Percentiles rank a stretch among this genome's conserved stretches.
phyloP scores from a whole-genome alignment of 1,140 invertebrate species.

The Gryllus bimaculatus region DNA sequence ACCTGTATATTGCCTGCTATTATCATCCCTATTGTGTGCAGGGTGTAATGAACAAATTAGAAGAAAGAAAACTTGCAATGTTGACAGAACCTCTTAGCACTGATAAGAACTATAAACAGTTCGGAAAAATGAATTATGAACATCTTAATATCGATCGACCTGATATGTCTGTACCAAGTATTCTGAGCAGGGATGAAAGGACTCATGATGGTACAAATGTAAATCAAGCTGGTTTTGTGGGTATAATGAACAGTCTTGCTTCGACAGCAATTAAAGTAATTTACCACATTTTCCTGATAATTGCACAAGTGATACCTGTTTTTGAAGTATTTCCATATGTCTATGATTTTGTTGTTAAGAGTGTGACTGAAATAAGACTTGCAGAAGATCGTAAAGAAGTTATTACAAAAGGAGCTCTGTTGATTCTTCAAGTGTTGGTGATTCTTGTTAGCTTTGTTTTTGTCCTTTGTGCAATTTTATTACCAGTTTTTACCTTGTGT shows the following conservation, averaged over 20 bases:
- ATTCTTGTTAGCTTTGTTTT: background rate
- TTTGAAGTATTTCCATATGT: background rate
- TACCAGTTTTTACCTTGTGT: background rate
- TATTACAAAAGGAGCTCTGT: background rate
- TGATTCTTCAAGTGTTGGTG: background rate
- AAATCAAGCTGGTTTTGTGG: background rate
- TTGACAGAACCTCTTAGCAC: too few relatives aligned
- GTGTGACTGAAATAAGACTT: background rate
- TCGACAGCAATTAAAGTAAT: background rate
- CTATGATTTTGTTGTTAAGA: background rate
- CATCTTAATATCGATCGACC: background rate
- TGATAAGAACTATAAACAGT: too few relatives aligned
- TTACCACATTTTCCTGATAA: background rate
- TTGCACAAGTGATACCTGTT: background rate
- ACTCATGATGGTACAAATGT: background rate
- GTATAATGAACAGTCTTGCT: background rate
- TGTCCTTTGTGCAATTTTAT: background rate
- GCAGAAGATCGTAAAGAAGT: background rate
- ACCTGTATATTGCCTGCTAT: too few relatives aligned
- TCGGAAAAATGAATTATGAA: too few relatives aligned
- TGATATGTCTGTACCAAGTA: background rate
- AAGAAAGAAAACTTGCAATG: too few relatives aligned
- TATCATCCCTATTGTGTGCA: too few relatives aligned
- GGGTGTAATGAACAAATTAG: too few relatives aligned
- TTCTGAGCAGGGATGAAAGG: background rate